phyloP scores from a whole-genome alignment of 2,113 vertebrate genomes.

The Stomatorhinus ivindoensis region DNA sequence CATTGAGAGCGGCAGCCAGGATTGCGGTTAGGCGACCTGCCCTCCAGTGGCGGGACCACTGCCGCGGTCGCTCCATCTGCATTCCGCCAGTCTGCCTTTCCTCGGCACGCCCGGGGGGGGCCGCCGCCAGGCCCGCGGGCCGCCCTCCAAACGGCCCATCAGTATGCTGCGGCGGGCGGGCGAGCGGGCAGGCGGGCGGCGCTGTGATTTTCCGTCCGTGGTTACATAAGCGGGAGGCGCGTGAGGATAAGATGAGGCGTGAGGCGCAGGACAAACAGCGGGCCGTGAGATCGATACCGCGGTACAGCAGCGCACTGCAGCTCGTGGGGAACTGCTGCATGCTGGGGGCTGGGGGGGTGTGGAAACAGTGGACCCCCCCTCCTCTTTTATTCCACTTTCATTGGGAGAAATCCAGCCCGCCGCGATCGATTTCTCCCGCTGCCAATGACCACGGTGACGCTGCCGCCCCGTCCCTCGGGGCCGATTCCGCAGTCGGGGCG shows the following conservation, averaged over 20 bases:
- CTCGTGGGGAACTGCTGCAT: conserved; percentile 22
- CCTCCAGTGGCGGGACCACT: background rate
- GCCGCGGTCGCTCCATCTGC: background rate
- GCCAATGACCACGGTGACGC: background rate
- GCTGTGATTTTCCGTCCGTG: conserved; percentile 17
- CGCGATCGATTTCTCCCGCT: background rate
- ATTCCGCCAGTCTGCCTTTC: background rate
- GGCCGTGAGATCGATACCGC: conserved; percentile 22
- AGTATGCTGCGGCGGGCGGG: conserved; percentile 54
- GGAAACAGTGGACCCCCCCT: conserved; percentile 30
- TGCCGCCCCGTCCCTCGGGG: background rate
- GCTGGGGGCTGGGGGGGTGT: background rate
- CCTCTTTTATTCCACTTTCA: conserved; percentile 13
- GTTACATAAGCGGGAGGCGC: conserved; percentile 67
- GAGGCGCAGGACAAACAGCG: conserved; percentile 28
- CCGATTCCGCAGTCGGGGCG: background rate
- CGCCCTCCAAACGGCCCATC: conserved; percentile 47
- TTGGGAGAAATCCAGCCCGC: background rate
- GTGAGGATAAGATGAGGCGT: conserved; percentile 54
- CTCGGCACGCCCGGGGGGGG: background rate
- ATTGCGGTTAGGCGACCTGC: background rate
- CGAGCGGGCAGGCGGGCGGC: background rate
- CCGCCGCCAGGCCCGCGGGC: conserved; percentile 48
- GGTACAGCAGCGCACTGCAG: conserved; percentile 14
- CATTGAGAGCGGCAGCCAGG: background rate